Conservation (phyloP, 1,140 invertebrate species). For the Diploscapter pachys region DNA sequence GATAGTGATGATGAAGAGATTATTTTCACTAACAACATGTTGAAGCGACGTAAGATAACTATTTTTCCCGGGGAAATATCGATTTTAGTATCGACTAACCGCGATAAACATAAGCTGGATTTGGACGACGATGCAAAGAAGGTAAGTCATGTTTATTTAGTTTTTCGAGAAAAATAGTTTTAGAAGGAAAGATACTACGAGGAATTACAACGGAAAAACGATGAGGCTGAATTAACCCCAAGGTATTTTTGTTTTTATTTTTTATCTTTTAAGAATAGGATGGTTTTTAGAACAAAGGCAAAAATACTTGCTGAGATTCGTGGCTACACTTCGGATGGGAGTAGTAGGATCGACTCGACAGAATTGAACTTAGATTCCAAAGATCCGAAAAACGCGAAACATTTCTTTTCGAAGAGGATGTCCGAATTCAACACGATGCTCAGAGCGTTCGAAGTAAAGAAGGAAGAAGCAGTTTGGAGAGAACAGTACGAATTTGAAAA, state of each 20-base stretch:
- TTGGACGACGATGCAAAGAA: no score
- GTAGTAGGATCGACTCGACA: not conserved
- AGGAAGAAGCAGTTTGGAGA: conserved; percentile 7
- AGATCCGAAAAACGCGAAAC: not conserved
- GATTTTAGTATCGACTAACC: not conserved
- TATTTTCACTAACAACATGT: conserved; percentile 17
- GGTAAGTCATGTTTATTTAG: not conserved
- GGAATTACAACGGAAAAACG: not conserved
- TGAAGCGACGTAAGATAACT: conserved; percentile 11
- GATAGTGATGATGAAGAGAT: conserved; percentile 14
- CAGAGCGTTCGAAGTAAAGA: not conserved
- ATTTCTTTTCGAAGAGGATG: conserved; percentile 4
- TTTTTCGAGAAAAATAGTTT: not conserved
- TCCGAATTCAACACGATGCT: not conserved
- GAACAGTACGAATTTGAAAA: conserved; percentile 5
- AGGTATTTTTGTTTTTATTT: not conserved
- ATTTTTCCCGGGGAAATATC: not conserved
- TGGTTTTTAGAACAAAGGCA: not conserved
- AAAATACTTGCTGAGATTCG: not conserved
- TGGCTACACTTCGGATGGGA: no score
- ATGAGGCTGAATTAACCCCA: conserved; percentile 1
- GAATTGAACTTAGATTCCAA: not conserved
- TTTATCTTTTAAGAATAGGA: no score
- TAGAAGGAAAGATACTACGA: not conserved
- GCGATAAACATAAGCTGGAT: no score